These are phyloP conservation scores for Elmis aenea DNA, from an alignment of 2,888 invertebrate genomes.

Conservation along the genomic window DNA sequence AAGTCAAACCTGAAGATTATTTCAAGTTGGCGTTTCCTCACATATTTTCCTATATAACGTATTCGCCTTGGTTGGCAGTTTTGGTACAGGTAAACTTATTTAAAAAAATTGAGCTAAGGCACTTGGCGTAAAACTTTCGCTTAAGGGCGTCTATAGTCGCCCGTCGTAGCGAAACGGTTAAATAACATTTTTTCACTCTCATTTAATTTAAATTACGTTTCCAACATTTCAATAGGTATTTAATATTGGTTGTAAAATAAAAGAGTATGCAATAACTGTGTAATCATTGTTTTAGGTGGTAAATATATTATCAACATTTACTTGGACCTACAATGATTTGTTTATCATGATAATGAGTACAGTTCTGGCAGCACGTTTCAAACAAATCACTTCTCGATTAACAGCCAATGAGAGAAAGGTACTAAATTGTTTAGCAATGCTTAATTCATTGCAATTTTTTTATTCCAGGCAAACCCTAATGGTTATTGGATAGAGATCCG, in stretches of 20 bases:
- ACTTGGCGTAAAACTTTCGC: too few relatives aligned
- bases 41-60: not conserved
- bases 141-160: too few relatives aligned
- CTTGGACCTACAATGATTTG: conserved; percentile 71
- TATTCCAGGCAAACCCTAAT: conserved; percentile 47
- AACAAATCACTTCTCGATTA: conserved; percentile 42
- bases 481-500: conserved; percentile 60
- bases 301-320: conserved; percentile 58
- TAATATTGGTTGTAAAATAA: too few relatives aligned
- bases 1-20: conserved; percentile 4
- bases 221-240: too few relatives aligned
- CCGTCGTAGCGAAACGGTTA: too few relatives aligned
- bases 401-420: conserved; percentile 2
- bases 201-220: too few relatives aligned
- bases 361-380: conserved; percentile 61
- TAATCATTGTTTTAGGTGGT: conserved; percentile 33
- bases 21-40: conserved; percentile 7
- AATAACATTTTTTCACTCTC: too few relatives aligned
- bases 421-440: too few relatives aligned
- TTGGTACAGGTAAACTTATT: conserved; percentile 7
- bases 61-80: conserved; percentile 1
- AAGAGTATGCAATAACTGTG: too few relatives aligned
- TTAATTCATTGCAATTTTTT: too few relatives aligned
- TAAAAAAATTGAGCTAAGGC: too few relatives aligned
- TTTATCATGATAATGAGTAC: conserved; percentile 69